Base-by-base conservation (phyloP, 2,888 invertebrate genomes). In the Rhagium mordax region DNA sequence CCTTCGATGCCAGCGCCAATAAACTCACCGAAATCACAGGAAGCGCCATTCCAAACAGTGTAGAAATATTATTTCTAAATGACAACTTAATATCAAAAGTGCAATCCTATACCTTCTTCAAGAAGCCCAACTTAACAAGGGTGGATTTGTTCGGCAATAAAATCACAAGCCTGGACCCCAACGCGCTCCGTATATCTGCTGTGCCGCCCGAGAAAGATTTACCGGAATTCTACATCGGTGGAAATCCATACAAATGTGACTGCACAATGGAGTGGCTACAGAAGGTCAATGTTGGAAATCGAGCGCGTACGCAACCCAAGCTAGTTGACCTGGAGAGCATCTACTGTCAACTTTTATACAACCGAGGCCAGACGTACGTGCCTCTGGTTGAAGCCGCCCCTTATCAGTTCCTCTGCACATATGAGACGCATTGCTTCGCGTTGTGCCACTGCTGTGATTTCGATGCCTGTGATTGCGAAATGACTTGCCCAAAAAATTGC, bases 261-360 rank as follows among this genome's bases (percentile, higher is more conserved):
- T 96, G 96, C 86, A 94, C 94, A 74, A 95, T 96, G 95, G 95
- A 95, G 85, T 97, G 96, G 96, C 87, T 96, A 80, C 95, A 95
- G 88, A 92, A 94, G 87, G 93, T 94, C 81, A 95, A 95, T 86
- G 90, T 91, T 78, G 92, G 92, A 80, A 93, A 93, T 85, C 91
- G 94, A 84, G 92, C 93, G 71, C 90, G 94, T 82, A 95, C 94
- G 64, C 95, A 95, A 86, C 95, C 96, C 7, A 91, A 92, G 84
- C 90, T 96, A 80, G 93, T 94, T 89, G 96, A 96, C 88, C 90
- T 95, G 83, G 94, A 95, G 81, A 93, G 93, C 83, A 94, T 96
- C 84, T 93, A 94, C 85, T 96, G 96, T 87, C 93, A 94, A 86
- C 90, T 96, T 77, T 89, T 94, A 71, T 95, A 95, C 86, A 94